Conservation (phyloP, 2,888 invertebrate genomes). For the Gymnocheta viridis region DNA sequence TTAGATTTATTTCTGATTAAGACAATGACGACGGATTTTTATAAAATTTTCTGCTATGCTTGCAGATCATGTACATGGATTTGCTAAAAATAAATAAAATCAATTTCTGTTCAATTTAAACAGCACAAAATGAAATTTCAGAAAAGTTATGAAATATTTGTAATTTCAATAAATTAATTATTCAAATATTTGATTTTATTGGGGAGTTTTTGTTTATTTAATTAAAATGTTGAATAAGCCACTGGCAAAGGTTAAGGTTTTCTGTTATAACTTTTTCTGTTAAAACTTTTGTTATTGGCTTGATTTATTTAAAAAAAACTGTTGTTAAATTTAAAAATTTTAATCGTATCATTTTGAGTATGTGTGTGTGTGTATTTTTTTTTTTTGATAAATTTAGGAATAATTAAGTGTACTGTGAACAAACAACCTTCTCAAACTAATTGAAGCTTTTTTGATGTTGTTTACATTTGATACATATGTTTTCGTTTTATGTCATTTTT, state of each 20-base stretch:
- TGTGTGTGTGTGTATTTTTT: too few relatives aligned
- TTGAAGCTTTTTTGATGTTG: background rate
- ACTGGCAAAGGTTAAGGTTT: constrained; percentile 54
- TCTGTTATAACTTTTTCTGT: background rate
- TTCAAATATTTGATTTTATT: constrained; percentile 26
- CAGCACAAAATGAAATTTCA: constrained; percentile 12
- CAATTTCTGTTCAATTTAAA: constrained; percentile 20
- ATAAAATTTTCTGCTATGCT: background rate
- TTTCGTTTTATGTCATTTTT: background rate
- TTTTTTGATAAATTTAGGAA: background rate
- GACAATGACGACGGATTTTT: constrained; percentile 28
- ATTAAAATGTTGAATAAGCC: constrained; percentile 27
- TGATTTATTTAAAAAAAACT: background rate
- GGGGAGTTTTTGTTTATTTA: constrained; percentile 11
- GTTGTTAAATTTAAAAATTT: background rate
- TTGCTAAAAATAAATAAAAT: constrained; percentile 22
- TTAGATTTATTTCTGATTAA: constrained; percentile 19
- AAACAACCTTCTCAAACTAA: background rate
- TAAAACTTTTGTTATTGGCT: background rate
- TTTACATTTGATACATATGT: background rate
- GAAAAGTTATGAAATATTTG: constrained; percentile 30
- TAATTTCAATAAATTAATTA: constrained; percentile 28
- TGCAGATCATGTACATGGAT: constrained; percentile 11
- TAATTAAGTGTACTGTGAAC: background rate
- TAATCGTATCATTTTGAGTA: too few relatives aligned